These are phyloP conservation scores for Erithacus rubecula DNA, from an alignment of 2,797 vertebrate species.

Conservation along the genomic window DNA sequence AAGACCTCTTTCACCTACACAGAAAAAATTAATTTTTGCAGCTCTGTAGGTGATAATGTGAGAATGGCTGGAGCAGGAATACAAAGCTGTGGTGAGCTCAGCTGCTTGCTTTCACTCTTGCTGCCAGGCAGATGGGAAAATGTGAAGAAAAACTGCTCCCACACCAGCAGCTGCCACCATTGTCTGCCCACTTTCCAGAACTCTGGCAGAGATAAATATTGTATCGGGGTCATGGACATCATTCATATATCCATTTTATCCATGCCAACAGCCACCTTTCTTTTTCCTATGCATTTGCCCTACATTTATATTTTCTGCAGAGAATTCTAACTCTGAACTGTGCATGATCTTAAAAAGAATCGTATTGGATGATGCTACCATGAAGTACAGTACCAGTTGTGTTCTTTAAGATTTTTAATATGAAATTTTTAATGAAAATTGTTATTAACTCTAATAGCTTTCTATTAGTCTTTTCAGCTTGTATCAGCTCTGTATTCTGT, in stretches of 20 bases:
- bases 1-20: neutral
- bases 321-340: neutral
- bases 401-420: neutral
- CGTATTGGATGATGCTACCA: neutral
- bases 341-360: neutral
- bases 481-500: neutral
- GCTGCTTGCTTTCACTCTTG: neutral
- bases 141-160: conserved; percentile 16
- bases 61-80: neutral
- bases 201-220: neutral
- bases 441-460: neutral
- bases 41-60: neutral
- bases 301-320: neutral
- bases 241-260: neutral
- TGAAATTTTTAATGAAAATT: neutral
- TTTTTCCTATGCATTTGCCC: neutral
- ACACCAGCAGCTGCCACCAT: neutral
- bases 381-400: neutral
- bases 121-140: conserved; percentile 40
- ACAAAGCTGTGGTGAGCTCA: neutral
- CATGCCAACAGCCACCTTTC: neutral
- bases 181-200: neutral
- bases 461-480: neutral
- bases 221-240: neutral
- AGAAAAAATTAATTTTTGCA: neutral